Evolutionary conservation across 1,140 invertebrate species (phyloP), one percentile per base, ranked within the genome.

Genomic region (Ephestia elutella): DNA sequence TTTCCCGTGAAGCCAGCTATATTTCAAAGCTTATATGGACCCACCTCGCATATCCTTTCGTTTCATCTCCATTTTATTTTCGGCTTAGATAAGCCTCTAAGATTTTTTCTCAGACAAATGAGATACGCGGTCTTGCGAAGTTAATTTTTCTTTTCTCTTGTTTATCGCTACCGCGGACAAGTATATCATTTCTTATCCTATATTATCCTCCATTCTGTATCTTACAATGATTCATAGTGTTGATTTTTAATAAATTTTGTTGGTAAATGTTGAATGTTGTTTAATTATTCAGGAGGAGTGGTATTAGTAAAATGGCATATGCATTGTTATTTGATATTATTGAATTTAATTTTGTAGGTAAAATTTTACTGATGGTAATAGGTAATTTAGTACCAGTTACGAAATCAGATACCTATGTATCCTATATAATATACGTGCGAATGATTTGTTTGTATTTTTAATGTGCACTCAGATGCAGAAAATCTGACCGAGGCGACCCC

Each of bases 21-120:
- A 77, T 74, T 71, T 77, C 66, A 71, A 70, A 74, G 61, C 68
- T 69, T 71, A 68, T 68, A 64, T 55, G 60, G 62, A 59, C 61
- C 60, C 63, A 71, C 69, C 66, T 66, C 57, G 54, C 60, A 68
- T 69, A 75, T 75, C 70, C 65, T 71, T 73, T 51, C 70, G 68
- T 71, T 75, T 73, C 68, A 78, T 78, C 75, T 75, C 66, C 70
- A 75, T 78, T 78, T 78, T 75, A 73, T 72, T 73, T 75, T 70
- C 58, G 59, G 65, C 68, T 68, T 66, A 70, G 66, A 70, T 73
- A 70, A 71, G 65, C 66, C 58, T 65, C 56, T 53, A 68, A 73
- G 67, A 66, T 66, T 71, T 71, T 70, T 70, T 67, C 55, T 51
- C 44, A 68, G 62, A 75, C 63, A 75, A 75, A 75, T 70, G 65